Percentiles rank a stretch among this genome's conserved stretches.
phyloP scores from a whole-genome alignment of 2,888 invertebrate genomes.

The Embidobia sp. region DNA sequence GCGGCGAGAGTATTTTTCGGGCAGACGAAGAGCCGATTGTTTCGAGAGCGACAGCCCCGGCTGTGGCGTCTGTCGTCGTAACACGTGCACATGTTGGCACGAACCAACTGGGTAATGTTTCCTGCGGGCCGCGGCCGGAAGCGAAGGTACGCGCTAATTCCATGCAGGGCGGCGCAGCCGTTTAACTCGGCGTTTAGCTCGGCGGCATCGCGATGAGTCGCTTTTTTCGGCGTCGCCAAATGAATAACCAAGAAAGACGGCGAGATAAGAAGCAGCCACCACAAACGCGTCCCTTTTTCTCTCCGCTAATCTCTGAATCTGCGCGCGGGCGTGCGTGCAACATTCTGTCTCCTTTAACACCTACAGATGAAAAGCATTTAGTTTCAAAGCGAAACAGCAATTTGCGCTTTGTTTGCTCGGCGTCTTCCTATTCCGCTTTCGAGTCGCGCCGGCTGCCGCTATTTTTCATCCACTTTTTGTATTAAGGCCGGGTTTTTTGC shows the following conservation, averaged over 20 bases:
- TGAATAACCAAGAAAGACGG: slow-evolving; percentile 26
- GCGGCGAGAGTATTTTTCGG: no score
- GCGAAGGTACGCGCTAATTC: slow-evolving; percentile 52
- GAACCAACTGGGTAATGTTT: slow-evolving; percentile 35
- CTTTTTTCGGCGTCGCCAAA: slow-evolving; percentile 34
- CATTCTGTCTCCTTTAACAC: slow-evolving; percentile 46
- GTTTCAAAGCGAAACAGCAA: slow-evolving; percentile 34
- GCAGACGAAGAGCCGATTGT: no score
- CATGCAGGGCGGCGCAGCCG: slow-evolving; percentile 11
- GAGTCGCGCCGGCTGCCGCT: not conserved
- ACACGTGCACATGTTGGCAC: slow-evolving; percentile 11
- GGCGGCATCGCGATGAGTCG: slow-evolving; percentile 21
- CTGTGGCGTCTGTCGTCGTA: no score
- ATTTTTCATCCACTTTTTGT: no score
- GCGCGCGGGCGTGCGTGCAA: not conserved
- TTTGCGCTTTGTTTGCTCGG: slow-evolving; percentile 43
- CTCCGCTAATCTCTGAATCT: not conserved
- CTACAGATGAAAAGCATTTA: slow-evolving; percentile 44
- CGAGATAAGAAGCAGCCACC: slow-evolving; percentile 28
- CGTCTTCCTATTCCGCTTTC: slow-evolving; percentile 27
- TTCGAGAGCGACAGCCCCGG: no score
- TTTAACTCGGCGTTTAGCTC: slow-evolving; percentile 28
- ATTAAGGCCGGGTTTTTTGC: not conserved
- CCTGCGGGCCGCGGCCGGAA: slow-evolving; percentile 42
- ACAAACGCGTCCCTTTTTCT: not conserved